phyloP scores from a whole-genome alignment of 2,113 vertebrate genomes.

The Pandion haliaetus region DNA sequence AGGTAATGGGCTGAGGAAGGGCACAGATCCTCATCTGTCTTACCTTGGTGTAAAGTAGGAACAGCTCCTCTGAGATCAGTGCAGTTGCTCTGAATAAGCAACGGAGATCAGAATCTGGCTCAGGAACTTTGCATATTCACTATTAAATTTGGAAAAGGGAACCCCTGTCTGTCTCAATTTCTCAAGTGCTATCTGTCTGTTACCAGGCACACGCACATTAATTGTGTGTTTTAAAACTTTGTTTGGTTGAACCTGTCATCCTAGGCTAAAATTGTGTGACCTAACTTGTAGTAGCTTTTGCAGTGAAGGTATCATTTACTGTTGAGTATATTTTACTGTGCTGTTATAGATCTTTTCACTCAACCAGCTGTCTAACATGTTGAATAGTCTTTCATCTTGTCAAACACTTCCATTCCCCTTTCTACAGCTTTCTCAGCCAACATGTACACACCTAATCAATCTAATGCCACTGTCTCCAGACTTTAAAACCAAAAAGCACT shows the following conservation, averaged over 20 bases:
- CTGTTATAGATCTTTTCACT: slow-evolving; percentile 79
- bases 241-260: slow-evolving; percentile 62
- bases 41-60: background rate
- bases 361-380: slow-evolving; percentile 82
- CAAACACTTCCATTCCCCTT: slow-evolving; percentile 77
- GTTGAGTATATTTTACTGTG: slow-evolving; percentile 78
- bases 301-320: slow-evolving; percentile 70
- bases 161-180: slow-evolving; percentile 59
- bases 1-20: background rate
- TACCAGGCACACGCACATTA: slow-evolving; percentile 39
- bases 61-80: background rate
- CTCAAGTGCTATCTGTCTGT: slow-evolving; percentile 60
- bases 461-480: slow-evolving; percentile 83
- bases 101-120: background rate
- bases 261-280: slow-evolving; percentile 62
- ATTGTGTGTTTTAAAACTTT: slow-evolving; percentile 60
- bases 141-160: slow-evolving; percentile 57
- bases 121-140: slow-evolving; percentile 36
- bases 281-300: slow-evolving; percentile 58
- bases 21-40: background rate
- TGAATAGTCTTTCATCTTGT: slow-evolving; percentile 82
- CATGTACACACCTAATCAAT: slow-evolving; percentile 83
- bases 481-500: slow-evolving; percentile 71
- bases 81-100: background rate
- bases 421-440: slow-evolving; percentile 77